These are phyloP conservation scores for Emydura subglobosa DNA, from an alignment of 2,113 vertebrate species.

Conservation along the genomic window DNA sequence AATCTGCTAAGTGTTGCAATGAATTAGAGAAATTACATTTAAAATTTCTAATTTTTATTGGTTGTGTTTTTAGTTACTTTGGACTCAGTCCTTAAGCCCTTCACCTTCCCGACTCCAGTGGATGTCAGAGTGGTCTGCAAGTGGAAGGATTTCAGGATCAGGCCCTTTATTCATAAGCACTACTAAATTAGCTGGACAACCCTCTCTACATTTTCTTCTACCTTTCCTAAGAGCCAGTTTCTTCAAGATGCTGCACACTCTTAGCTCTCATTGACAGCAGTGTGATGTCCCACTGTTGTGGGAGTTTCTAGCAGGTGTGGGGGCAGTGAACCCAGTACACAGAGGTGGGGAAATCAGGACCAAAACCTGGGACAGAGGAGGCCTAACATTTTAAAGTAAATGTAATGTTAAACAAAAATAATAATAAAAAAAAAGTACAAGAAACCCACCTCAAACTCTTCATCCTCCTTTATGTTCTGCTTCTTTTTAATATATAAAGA, in stretches of 20 bases:
- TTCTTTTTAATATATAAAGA: background rate
- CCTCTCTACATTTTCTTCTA: background rate
- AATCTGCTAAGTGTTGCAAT: background rate
- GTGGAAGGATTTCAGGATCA: background rate
- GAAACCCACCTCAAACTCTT: background rate
- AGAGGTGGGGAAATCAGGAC: background rate
- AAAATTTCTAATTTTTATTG: background rate
- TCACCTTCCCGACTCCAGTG: background rate
- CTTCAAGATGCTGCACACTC: background rate
- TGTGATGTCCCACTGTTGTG: too few relatives aligned
- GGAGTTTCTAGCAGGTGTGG: too few relatives aligned
- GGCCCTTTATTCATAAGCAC: background rate
- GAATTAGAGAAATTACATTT: background rate
- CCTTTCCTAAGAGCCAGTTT: background rate
- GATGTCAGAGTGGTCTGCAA: background rate
- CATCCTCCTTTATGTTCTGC: background rate
- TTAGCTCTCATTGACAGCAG: background rate
- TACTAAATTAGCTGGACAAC: fast-evolving
- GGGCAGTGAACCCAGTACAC: background rate
- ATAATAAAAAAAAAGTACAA: background rate
- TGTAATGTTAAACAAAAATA: background rate
- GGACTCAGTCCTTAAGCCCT: background rate
- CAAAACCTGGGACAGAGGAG: background rate
- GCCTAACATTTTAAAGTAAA: background rate
- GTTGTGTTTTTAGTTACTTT: background rate